phyloP scores from a whole-genome alignment of 2,888 invertebrate species.

The Agrypnus murinus region DNA sequence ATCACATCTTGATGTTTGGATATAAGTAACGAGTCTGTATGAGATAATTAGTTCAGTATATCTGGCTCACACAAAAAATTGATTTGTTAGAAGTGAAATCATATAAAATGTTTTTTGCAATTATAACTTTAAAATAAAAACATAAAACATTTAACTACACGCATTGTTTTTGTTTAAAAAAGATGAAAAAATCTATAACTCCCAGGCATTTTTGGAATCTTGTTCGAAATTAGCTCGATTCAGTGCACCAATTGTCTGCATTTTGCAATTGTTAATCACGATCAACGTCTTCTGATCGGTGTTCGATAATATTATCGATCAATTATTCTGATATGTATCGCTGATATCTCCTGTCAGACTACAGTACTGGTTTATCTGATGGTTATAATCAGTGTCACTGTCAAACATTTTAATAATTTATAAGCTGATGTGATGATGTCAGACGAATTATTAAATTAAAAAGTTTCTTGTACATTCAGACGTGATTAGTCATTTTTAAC shows the following conservation, averaged over 20 bases:
- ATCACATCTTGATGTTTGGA: conserved; percentile 21
- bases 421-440: background rate
- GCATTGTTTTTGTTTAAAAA: background rate
- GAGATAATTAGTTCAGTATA: conserved; percentile 24
- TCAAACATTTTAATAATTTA: conserved; percentile 21
- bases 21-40: conserved; percentile 1
- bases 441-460: too few relatives aligned
- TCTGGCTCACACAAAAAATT: background rate
- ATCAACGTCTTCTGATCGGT: conserved; percentile 16
- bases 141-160: conserved; percentile 2
- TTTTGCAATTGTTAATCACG: conserved; percentile 7
- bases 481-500: too few relatives aligned
- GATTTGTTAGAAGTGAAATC: background rate
- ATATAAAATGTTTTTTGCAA: conserved; percentile 1
- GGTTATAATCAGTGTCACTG: conserved; percentile 8
- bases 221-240: conserved; percentile 13
- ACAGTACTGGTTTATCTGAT: background rate
- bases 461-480: too few relatives aligned
- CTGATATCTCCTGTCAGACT: background rate
- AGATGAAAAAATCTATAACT: conserved; percentile 3
- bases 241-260: conserved; percentile 13
- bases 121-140: conserved; percentile 9
- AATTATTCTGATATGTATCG: conserved; percentile 25
- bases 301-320: conserved; percentile 22
- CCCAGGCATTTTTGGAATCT: conserved; percentile 7